These are phyloP conservation scores for Barnardius zonarius DNA, from an alignment of 2,113 vertebrate species.

Conservation along the genomic window DNA sequence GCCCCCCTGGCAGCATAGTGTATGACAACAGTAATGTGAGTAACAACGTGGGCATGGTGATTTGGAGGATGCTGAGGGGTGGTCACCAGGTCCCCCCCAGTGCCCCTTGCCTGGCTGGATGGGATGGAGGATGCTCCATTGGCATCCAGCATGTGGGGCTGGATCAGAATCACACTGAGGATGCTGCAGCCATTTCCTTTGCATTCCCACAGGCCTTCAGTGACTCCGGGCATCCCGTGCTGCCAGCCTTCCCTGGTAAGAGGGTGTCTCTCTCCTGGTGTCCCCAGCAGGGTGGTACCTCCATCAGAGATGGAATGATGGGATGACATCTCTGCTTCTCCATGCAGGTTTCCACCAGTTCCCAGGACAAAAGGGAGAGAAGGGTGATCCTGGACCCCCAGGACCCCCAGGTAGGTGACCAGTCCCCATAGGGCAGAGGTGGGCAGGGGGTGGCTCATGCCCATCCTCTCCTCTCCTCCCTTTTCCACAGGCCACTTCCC, in stretches of 20 bases:
- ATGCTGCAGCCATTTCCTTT: not conserved
- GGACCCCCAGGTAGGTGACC: constrained; percentile 75
- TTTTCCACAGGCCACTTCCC: constrained; percentile 58
- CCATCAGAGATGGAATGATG: not conserved
- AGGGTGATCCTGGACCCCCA: constrained; percentile 68
- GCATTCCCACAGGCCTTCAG: constrained; percentile 45
- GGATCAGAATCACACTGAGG: not conserved
- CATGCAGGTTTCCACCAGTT: constrained; percentile 63
- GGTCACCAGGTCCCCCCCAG: rapidly evolving
- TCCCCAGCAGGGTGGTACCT: not conserved
- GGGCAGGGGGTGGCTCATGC: rapidly evolving
- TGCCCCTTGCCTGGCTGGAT: not conserved
- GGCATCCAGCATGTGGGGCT: not conserved
- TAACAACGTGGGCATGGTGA: not conserved
- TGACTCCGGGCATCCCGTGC: constrained; percentile 43
- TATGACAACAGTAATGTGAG: constrained; percentile 59
- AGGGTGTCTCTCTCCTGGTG: not conserved
- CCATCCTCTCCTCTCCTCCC: not conserved
- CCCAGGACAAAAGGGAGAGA: constrained; percentile 83
- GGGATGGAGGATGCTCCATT: not conserved
- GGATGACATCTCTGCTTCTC: not conserved
- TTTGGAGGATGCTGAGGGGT: not conserved
- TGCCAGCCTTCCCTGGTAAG: constrained; percentile 60
- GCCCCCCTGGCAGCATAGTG: constrained; percentile 31
- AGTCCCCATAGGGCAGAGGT: rapidly evolving